Conservation (phyloP, 2,797 vertebrate genomes). For the Melanotaenia nigrans region DNA sequence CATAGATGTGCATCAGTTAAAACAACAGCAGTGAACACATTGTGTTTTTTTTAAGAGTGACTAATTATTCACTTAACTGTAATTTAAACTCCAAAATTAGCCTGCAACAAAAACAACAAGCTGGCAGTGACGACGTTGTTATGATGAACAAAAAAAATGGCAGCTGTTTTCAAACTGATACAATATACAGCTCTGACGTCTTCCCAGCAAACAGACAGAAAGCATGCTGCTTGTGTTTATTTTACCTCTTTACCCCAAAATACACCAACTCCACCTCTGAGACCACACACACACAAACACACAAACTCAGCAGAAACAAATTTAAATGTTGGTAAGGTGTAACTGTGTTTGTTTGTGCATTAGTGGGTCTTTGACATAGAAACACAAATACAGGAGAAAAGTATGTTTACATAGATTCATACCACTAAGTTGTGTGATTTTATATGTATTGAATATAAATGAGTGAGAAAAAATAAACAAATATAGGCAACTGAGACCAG, state of each 20-base stretch:
- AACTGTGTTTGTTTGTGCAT: slow-evolving; percentile 18
- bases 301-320: slow-evolving; percentile 40
- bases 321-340: slow-evolving; percentile 23
- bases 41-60: background rate
- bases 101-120: slow-evolving; percentile 1
- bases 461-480: background rate
- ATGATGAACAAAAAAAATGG: slow-evolving; percentile 6
- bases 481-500: slow-evolving; percentile 25
- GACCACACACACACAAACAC: slow-evolving; percentile 32
- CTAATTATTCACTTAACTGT: background rate
- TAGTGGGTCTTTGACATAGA: background rate
- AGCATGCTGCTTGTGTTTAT: slow-evolving; percentile 64
- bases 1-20: slow-evolving; percentile 65
- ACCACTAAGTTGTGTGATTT: slow-evolving; percentile 9
- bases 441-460: background rate
- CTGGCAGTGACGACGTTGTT: background rate
- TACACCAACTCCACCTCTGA: slow-evolving; percentile 63
- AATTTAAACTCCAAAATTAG: background rate
- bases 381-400: slow-evolving; percentile 2
- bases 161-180: slow-evolving; percentile 64
- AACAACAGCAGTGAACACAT: slow-evolving; percentile 41
- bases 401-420: background rate
- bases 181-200: slow-evolving; percentile 63
- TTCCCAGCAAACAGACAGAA: slow-evolving; percentile 52
- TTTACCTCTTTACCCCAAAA: slow-evolving; percentile 70